phyloP scores from a whole-genome alignment of 53 echinoderm and acorn worm genomes.

The Stichopus horrens region DNA sequence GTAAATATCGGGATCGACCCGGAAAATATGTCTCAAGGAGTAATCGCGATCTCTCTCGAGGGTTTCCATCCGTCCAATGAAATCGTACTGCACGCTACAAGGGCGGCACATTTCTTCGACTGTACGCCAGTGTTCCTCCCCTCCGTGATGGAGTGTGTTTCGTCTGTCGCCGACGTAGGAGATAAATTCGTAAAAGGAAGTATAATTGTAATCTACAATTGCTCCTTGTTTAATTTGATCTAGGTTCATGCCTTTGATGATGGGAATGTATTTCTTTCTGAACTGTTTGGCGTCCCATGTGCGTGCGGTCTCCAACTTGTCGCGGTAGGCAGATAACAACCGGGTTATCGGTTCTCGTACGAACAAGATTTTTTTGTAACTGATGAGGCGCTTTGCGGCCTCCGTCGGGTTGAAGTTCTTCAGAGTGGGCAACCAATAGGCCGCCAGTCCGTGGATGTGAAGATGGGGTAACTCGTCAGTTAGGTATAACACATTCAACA shows the following conservation, averaged over 20 bases:
- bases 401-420: slow-evolving; percentile 52
- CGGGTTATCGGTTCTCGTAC: slow-evolving; percentile 68
- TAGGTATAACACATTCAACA: slow-evolving; percentile 53
- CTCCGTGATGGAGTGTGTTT: slow-evolving; percentile 40
- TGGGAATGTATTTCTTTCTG: background rate
- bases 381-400: slow-evolving; percentile 45
- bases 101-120: slow-evolving; percentile 70
- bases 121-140: slow-evolving; percentile 77
- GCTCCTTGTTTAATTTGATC: slow-evolving; percentile 26
- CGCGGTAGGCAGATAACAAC: slow-evolving; percentile 67
- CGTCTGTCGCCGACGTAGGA: slow-evolving; percentile 28
- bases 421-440: slow-evolving; percentile 52
- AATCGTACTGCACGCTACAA: slow-evolving; percentile 69
- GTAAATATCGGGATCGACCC: background rate
- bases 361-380: slow-evolving; percentile 76
- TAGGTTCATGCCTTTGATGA: background rate
- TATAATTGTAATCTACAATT: slow-evolving; percentile 6
- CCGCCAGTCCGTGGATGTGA: slow-evolving; percentile 36
- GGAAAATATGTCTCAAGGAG: slow-evolving; percentile 11
- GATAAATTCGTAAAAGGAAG: slow-evolving; percentile 71
- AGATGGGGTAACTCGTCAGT: slow-evolving; percentile 48
- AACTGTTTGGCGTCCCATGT: background rate
- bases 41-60: slow-evolving; percentile 58
- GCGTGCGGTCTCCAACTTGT: slow-evolving; percentile 61
- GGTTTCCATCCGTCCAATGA: slow-evolving; percentile 72